A percentile compares a stretch with the other conserved stretches of the same genome.
phyloP scores from a whole-genome alignment of 2,113 vertebrate species.

The Phoxinus phoxinus region DNA sequence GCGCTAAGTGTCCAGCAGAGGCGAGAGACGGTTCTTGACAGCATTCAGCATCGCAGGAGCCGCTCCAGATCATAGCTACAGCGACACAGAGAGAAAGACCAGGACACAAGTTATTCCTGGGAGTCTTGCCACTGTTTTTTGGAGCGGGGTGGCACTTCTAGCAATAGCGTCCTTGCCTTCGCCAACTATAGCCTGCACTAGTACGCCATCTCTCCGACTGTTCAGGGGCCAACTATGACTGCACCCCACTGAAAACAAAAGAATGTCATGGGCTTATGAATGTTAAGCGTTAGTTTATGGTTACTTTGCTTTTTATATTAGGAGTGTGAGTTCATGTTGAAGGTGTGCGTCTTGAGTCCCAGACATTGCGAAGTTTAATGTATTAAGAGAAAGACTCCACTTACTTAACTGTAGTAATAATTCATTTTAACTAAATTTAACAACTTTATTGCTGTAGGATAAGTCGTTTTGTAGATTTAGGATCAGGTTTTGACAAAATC shows the following conservation, averaged over 20 bases:
- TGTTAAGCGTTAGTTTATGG: conserved; percentile 56
- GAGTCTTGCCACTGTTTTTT: conserved; percentile 15
- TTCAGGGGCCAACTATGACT: conserved; percentile 68
- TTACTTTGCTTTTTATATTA: conserved; percentile 11
- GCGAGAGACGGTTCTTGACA: conserved; percentile 43
- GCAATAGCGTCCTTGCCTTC: conserved; percentile 45
- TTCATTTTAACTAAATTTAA: background rate
- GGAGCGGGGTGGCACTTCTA: conserved; percentile 47
- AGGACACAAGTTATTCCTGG: conserved; percentile 41
- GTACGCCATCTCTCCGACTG: conserved; percentile 61
- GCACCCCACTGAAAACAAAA: conserved; percentile 60
- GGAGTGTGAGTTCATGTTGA: background rate
- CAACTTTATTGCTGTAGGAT: background rate
- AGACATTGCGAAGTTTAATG: background rate
- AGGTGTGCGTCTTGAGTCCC: background rate
- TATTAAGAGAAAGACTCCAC: background rate
- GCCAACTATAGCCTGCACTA: conserved; percentile 40
- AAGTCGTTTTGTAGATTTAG: background rate
- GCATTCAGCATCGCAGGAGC: conserved; percentile 54
- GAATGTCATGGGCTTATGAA: conserved; percentile 61
- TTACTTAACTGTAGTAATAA: background rate
- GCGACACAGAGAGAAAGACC: conserved; percentile 27
- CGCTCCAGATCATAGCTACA: conserved; percentile 34
- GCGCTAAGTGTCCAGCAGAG: conserved; percentile 78
- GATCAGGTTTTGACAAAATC: background rate